Evolutionary conservation across 2,888 invertebrate genomes (phyloP), one percentile per base, ranked within the genome.

Genomic region (Pterostichus niger): DNA sequence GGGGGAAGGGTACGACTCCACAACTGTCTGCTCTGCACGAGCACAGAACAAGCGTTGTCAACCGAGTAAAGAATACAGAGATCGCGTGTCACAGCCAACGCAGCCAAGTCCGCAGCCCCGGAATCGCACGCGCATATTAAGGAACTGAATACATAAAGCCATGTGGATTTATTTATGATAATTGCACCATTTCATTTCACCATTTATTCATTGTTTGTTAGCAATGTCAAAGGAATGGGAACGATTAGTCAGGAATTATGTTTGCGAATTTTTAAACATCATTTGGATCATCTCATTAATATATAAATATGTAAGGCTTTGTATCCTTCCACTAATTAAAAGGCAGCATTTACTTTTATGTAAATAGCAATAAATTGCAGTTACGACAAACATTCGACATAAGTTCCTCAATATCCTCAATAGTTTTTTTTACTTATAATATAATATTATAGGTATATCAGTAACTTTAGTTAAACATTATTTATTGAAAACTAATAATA

Each of bases 121-220:
- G 40, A 40, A 40, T 40, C 40, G 40, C 40, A 40, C 40, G 40
- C 68, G 44, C 68, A 15, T 40, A 68, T 68, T 68, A 40, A 64
- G 35, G 10, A 54, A 54, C 35, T 64, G 64, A 64, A 75, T 52
- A 75, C 52, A 71, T 71, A 49, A 75, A 75, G 52, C 24, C 75
- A 52, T 75, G 75, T 33, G 52, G 52, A 75, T 75, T 64, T 75
- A 75, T 75, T 75, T 75, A 75, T 75, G 75, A 75, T 75, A 75
- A 75, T 75, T 75, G 52, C 52, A 52, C 35, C 33, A 24, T 75
- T 75, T 75, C 52, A 75, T 52, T 52, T 24, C 31, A 33, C 33
- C n/a, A 31, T 52, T 75, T 33, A 33, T 33, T 33, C 64, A 6
- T 31, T 64, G 64, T 64, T 31, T 64, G 64, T 64, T 64, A 31